Evolutionary conservation across 2,797 vertebrate genomes (phyloP), one percentile per base, ranked within the genome.

Genomic region (Sternarchorhynchus goeldii): DNA sequence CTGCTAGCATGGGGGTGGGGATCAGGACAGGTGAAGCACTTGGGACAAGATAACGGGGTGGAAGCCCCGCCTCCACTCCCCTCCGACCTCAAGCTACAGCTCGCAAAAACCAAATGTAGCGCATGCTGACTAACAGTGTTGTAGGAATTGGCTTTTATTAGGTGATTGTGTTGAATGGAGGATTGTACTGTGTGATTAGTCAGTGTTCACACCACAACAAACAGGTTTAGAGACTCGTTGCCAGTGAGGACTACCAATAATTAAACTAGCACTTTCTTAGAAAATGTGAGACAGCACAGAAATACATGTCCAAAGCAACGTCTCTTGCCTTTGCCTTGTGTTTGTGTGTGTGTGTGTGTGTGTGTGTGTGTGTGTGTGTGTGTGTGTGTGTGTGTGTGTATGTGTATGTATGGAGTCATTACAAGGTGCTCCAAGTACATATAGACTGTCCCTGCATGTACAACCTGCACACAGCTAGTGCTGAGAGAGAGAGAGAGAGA

Each of bases 341-440:
- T 31, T 34, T 67, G 77, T 63, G 77, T 10, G 41, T 45, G 41
- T 50, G 45, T 50, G 45, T 50, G 12, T 50, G 45, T 50, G 12
- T 50, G 45, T 50, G 45, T 50, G 45, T 62, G 66, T 65, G 62
- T 60, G n/a, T 75, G 64, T 77, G 79, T 80, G 75, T 79, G 66
- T 64, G 21, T 62, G 53, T 56, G 25, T 25, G 57, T 0, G 58
- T 16, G 67, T 68, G 34, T 25, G 25, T 25, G 25, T 25, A 25
- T 25, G 1, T 25, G n/a, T n/a, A n/a, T n/a, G 16, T 25, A 77
- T 76, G 34, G 73, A 66, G 55, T 86, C 64, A 85, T 62, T 83
- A 91, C 76, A 84, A 87, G 85, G 80, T 88, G 88, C 87, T 86
- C 83, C 79, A 75, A 79, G 78, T 87, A 87, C 88, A 87, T 87